Percentiles rank a stretch among this genome's conserved stretches.
phyloP scores from a whole-genome alignment of 1,140 invertebrate genomes.

The Brachionus koreanus region DNA sequence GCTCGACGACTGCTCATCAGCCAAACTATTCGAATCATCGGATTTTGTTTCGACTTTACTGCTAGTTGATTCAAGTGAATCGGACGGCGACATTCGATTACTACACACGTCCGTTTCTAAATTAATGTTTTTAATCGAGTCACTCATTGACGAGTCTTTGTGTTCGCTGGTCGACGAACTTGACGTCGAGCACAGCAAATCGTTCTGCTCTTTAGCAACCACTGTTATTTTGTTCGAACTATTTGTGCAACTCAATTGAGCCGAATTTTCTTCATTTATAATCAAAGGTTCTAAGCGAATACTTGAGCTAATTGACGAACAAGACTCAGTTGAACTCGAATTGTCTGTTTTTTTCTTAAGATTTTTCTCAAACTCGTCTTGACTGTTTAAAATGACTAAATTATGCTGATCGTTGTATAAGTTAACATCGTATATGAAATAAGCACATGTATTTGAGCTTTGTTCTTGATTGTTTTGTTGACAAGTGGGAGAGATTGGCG shows the following conservation, averaged over 20 bases:
- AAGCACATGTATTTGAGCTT: not conserved
- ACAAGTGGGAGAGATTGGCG: not conserved
- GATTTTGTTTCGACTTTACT: not conserved
- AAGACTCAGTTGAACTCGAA: slow-evolving; percentile 15
- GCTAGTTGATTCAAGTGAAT: not conserved
- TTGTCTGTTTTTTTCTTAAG: slow-evolving; percentile 19
- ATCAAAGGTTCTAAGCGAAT: not conserved
- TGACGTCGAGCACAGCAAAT: not conserved
- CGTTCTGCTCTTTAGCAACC: not conserved
- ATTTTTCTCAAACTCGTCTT: not conserved
- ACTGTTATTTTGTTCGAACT: not conserved
- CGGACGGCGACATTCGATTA: not conserved
- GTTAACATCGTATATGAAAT: slow-evolving; percentile 30
- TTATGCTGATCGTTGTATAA: slow-evolving; percentile 35
- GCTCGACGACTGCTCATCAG: slow-evolving; percentile 5
- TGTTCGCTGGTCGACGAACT: not conserved
- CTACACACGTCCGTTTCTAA: not conserved
- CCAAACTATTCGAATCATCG: not conserved
- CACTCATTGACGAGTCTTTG: not conserved
- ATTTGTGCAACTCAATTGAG: not conserved
- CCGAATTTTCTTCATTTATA: slow-evolving; percentile 5
- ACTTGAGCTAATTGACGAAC: not conserved
- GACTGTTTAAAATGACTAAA: slow-evolving; percentile 13
- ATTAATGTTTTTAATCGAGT: not conserved
- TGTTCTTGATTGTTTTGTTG: not conserved